A percentile compares a stretch with the other conserved stretches of the same genome.
These are phyloP conservation scores for Hoplodrina blanda DNA, from an alignment of 2,888 invertebrate species.

Conservation along the genomic window DNA sequence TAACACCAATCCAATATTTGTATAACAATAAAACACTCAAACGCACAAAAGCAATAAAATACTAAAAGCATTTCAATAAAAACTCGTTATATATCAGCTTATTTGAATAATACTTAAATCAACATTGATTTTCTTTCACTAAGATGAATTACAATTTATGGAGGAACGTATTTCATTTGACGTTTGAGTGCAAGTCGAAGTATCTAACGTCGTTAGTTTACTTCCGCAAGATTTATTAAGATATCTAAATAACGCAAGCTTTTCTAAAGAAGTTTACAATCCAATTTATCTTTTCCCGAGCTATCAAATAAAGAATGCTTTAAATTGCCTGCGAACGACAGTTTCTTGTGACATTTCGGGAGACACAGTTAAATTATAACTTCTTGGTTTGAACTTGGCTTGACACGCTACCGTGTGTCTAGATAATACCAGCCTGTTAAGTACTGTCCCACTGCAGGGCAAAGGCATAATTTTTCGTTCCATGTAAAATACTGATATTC, in stretches of 20 bases:
- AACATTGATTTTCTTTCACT: conserved; percentile 32
- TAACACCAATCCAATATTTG: conserved; percentile 20
- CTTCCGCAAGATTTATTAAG: conserved; percentile 54
- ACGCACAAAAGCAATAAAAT: conserved; percentile 36
- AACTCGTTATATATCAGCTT: conserved; percentile 31
- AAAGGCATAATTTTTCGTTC: no score
- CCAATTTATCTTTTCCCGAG: conserved; percentile 55
- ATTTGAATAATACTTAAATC: conserved; percentile 44
- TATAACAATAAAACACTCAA: conserved; percentile 44
- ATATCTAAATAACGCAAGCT: conserved; percentile 48
- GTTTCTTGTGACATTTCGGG: conserved; percentile 37
- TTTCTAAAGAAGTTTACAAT: conserved; percentile 58
- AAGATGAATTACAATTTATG: conserved; percentile 45
- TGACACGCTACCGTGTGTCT: no score
- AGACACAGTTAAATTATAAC: conserved; percentile 28
- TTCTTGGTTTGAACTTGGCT: no score
- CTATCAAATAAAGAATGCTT: conserved; percentile 46
- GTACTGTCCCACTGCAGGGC: no score
- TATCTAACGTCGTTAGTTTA: conserved; percentile 35
- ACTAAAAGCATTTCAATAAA: conserved; percentile 45
- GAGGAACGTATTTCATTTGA: conserved; percentile 36
- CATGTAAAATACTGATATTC: no score
- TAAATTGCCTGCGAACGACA: conserved; percentile 37
- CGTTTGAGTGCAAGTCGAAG: conserved; percentile 41
- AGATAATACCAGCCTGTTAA: no score